Evolutionary conservation across 2,797 vertebrate genomes (phyloP), one percentile per base, ranked within the genome.

Genomic region (Leptodactylus fallax): DNA sequence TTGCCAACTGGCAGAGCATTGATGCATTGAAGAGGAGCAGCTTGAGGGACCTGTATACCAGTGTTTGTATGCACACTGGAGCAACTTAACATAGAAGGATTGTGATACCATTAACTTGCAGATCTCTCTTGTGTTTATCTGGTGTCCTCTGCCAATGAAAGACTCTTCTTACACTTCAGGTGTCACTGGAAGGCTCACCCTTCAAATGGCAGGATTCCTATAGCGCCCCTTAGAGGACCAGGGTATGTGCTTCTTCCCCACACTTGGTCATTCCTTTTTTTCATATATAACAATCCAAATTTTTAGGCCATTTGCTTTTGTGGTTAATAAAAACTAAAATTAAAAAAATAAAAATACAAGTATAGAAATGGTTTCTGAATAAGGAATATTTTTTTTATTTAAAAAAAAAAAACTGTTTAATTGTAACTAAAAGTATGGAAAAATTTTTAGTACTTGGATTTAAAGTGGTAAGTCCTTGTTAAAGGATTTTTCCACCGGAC

Each of bases 1-100:
- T 92, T 97, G 97, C 97, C 98, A 99, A 97, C 96, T 97, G 97
- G 97, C 97, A 96, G 94, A 93, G 95, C 94, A 92, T 69, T 88
- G 93, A 93, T 92, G 94, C 94, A 87, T 92, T 88, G 94, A 95
- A 95, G 94, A 95, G 94, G 94, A 95, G 94, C 93, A 93, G 94
- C 93, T 82, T 90, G 91, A 91, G 93, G 94, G 92, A 92, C 91
- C 93, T 93, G 91, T 91, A 93, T 94, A 93, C 93, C 95, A 93
- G 90, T 93, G 94, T 92, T 94, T 95, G 93, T 94, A 93, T 82
- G 84, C 83, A 86, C 71, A 60, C 60, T 92, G 88, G 90, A 92
- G 85, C 92, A 94, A 91, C 87, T 90, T 89, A 93, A 88, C 91
- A 45, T 91, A n/a, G 93, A 92, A 88, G 93, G 91, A 63, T 67